Evolutionary conservation across 2,888 invertebrate species (phyloP).

Genomic region (Acanthosepion pharaonis): DNA sequence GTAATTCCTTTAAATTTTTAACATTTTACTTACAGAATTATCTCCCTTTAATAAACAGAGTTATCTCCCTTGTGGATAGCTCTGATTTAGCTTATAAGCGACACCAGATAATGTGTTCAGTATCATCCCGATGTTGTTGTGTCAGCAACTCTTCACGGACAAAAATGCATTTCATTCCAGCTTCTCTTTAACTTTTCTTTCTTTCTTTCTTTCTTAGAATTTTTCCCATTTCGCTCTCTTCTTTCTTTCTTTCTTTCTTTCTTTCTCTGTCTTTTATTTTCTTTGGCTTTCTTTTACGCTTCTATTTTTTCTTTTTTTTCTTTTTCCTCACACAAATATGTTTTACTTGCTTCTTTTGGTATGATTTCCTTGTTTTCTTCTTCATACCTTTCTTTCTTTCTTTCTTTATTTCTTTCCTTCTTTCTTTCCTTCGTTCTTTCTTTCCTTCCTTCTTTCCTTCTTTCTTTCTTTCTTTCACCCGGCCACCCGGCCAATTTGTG

Average conservation of each 20-base stretch:
- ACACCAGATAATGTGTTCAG: neutral
- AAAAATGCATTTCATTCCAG: neutral
- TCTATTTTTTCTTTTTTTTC: neutral
- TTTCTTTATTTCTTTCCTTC: neutral
- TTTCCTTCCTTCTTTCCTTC: neutral
- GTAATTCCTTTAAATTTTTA: too few species aligned
- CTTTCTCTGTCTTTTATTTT: neutral
- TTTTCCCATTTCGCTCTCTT: neutral
- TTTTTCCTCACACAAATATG: neutral
- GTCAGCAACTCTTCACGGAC: slow-evolving; percentile 23
- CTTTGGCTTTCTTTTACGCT: neutral
- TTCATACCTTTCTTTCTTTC: too few species aligned
- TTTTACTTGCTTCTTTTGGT: too few species aligned
- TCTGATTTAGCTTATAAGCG: neutral
- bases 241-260: neutral
- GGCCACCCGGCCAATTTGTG: neutral
- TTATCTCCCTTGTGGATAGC: too few species aligned
- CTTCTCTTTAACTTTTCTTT: neutral
- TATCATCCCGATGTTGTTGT: slow-evolving; percentile 33
- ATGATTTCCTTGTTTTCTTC: too few species aligned
- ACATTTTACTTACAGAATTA: neutral
- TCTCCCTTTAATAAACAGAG: neutral
- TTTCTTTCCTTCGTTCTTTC: neutral
- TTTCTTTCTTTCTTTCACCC: neutral
- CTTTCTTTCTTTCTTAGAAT: neutral